Conservation (phyloP, 2,797 vertebrate species). For the Enteromius thamalakanensis region DNA sequence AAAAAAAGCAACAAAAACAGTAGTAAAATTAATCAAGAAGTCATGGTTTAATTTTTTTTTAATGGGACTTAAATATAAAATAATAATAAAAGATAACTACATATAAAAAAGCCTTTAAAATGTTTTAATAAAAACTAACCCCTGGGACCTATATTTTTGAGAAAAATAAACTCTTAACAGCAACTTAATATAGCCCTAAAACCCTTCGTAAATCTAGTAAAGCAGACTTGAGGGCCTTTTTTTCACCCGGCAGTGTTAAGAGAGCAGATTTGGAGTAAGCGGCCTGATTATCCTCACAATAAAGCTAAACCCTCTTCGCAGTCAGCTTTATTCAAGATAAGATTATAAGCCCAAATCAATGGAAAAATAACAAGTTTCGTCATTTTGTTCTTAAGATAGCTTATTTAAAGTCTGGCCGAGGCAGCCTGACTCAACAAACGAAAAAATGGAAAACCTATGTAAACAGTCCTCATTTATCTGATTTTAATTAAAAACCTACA, state of each 20-base stretch:
- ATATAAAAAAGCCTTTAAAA: not conserved
- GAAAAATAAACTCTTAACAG: not conserved
- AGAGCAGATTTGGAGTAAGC: constrained; percentile 51
- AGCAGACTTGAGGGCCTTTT: constrained; percentile 22
- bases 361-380: constrained; percentile 49
- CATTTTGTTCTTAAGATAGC: constrained; percentile 42
- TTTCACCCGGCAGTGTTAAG: constrained; percentile 41
- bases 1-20: not conserved
- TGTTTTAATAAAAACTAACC: not conserved
- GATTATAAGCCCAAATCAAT: constrained; percentile 57
- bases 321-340: constrained; percentile 50
- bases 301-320: constrained; percentile 45
- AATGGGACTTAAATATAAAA: not conserved
- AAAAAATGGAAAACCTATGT: not conserved
- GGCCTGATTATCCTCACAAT: constrained; percentile 53
- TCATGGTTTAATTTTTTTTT: not conserved
- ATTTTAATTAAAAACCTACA: constrained; percentile 31
- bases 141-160: not conserved
- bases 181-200: constrained; percentile 41
- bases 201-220: constrained; percentile 43
- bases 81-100: not conserved
- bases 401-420: constrained; percentile 29
- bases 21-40: not conserved
- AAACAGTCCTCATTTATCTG: constrained; percentile 38
- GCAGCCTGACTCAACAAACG: constrained; percentile 10